Evolutionary conservation across 2,113 vertebrate genomes (phyloP).

Genomic region (Herpetotheres cachinnans): DNA sequence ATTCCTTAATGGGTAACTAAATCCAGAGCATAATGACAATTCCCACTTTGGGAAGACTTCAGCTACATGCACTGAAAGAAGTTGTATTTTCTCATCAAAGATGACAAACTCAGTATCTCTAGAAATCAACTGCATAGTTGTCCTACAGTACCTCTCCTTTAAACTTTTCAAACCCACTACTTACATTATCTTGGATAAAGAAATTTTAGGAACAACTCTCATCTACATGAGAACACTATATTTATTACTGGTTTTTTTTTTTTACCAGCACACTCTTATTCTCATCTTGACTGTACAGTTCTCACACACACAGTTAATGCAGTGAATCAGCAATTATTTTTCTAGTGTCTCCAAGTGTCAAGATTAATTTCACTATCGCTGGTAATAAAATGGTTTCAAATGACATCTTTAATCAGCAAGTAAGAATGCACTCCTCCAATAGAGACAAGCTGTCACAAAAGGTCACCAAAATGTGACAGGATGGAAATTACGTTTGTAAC

Average conservation of each 20-base stretch:
- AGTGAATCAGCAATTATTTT: slow-evolving; percentile 92
- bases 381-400: slow-evolving; percentile 93
- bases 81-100: not conserved
- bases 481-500: slow-evolving; percentile 87
- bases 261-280: slow-evolving; percentile 28
- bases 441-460: slow-evolving; percentile 89
- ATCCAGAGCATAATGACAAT: not conserved
- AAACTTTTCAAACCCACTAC: not conserved
- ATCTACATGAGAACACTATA: not conserved
- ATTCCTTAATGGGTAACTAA: not conserved
- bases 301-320: slow-evolving; percentile 71
- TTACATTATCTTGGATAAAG: not conserved
- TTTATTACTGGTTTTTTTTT: slow-evolving; percentile 4
- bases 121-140: not conserved
- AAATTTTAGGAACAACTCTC: not conserved
- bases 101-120: not conserved
- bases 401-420: slow-evolving; percentile 90
- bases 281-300: slow-evolving; percentile 50
- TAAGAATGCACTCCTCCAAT: slow-evolving; percentile 83
- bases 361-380: slow-evolving; percentile 85
- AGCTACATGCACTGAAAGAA: not conserved
- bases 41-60: not conserved
- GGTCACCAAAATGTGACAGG: slow-evolving; percentile 89
- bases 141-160: not conserved
- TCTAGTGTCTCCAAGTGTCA: slow-evolving; percentile 85